Evolutionary conservation across 2,888 invertebrate genomes (phyloP).

Genomic region (Acronicta leporina): DNA sequence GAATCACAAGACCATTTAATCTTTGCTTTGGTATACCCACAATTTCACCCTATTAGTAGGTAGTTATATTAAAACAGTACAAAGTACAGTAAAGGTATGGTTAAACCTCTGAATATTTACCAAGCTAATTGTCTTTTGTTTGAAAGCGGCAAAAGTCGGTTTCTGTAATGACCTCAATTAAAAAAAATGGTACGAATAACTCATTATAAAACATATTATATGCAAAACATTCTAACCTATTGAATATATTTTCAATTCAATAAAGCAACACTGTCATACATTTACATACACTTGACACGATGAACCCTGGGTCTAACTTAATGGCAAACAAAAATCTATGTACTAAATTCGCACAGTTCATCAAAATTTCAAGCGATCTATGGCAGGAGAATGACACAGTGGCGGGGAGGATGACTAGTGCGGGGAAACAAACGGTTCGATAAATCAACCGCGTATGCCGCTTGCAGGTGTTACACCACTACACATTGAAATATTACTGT

Average conservation of each 20-base stretch:
- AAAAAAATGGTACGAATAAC: too few species aligned
- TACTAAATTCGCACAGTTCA: conserved; percentile 22
- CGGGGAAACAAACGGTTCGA: conserved; percentile 71
- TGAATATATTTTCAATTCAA: too few species aligned
- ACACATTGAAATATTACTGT: conserved; percentile 72
- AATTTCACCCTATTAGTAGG: too few species aligned
- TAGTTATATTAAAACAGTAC: neutral
- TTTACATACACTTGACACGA: conserved; percentile 1
- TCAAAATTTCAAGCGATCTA: conserved; percentile 36
- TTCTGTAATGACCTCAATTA: too few species aligned
- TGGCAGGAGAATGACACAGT: conserved; percentile 36
- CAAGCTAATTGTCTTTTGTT: too few species aligned
- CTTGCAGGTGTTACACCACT: conserved; percentile 77
- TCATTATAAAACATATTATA: too few species aligned
- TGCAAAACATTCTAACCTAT: too few species aligned
- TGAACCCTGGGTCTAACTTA: neutral
- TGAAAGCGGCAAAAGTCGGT: too few species aligned
- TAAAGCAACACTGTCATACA: too few species aligned
- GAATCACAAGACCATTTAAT: too few species aligned
- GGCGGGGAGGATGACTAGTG: conserved; percentile 56
- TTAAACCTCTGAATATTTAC: neutral
- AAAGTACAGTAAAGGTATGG: too few species aligned
- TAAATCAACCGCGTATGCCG: conserved; percentile 78
- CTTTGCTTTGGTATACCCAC: too few species aligned
- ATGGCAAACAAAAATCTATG: neutral